Base-by-base conservation (phyloP, 1,140 invertebrate genomes). In the Lasaia peninsularis region DNA sequence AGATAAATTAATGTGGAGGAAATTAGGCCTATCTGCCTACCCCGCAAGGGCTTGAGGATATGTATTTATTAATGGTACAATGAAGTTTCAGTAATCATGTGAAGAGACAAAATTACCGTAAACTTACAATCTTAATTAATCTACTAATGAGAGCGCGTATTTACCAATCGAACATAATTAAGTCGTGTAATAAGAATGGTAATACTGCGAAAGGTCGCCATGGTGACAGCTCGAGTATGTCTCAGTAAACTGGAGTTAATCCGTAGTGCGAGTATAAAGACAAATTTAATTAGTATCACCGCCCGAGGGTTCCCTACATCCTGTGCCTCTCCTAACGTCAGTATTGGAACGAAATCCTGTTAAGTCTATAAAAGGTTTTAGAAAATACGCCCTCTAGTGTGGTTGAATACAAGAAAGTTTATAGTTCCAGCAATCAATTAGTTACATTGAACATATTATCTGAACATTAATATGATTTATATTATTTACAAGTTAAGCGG, bases 271-370 rank as follows among this genome's bases (percentile, higher is more conserved):
- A 69, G 57, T 62, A 63, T 73, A 75, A 71, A 68, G 71, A 67
- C 68, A 65, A 68, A 77, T 75, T 75, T 73, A 75, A 78, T 78
- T 78, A 75, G 54, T 50, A 60, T 35, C 54, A 52, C 21, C 50
- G 51, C 35, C 35, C 48, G 40, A 56, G 51, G 37, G 35, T 57
- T 31, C 40, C 58, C 44, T 58, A 56, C 24, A 55, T 16, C 35
- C 32, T 40, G 33, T 58, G 48, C 37, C 28, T 28, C 34, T 33
- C 33, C 51, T 53, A 28, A 35, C 50, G 55, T 59, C 52, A 48
- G 33, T 55, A 50, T 60, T 50, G 34, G 28, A 51, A n/a, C 28
- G 14, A 51, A 51, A 51, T 51, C 11, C 21, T 28, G 21, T 31
- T 51, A 51, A 51, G 28, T 28, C 49, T 51, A n/a, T 51, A 24